phyloP scores from a whole-genome alignment of 2,113 vertebrate genomes.

The Seriola quinqueradiata region DNA sequence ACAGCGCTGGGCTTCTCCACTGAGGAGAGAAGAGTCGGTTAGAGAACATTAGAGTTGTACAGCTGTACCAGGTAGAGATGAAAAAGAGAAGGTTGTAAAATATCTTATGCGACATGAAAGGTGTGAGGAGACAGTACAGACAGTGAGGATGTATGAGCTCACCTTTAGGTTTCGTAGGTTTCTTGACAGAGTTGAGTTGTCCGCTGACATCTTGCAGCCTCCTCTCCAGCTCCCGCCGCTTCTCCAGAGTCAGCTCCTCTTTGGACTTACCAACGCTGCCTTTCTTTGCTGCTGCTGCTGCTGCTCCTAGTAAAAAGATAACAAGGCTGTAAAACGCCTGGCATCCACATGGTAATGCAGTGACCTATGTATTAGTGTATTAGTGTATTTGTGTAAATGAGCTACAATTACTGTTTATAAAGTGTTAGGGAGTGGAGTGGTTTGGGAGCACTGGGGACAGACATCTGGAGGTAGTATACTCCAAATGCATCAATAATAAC shows the following conservation, averaged over 20 bases:
- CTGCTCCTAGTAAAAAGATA: constrained; percentile 49
- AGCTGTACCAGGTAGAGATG: not conserved
- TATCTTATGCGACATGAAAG: not conserved
- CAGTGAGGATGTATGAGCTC: constrained; percentile 16
- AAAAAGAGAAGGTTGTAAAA: not conserved
- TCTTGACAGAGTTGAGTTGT: constrained; percentile 94
- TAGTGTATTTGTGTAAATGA: not conserved
- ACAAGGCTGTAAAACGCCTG: not conserved
- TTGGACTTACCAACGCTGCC: constrained; percentile 89
- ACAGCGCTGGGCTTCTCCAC: constrained; percentile 87
- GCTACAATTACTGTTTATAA: too few species aligned
- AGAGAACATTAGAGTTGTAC: not conserved
- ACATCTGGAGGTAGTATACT: too few species aligned
- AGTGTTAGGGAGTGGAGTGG: too few species aligned
- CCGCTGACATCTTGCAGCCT: constrained; percentile 94
- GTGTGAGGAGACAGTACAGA: not conserved
- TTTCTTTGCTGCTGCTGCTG: constrained; percentile 86
- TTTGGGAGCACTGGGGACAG: too few species aligned
- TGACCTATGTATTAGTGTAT: not conserved
- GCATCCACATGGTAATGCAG: not conserved
- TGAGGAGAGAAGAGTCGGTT: constrained; percentile 49
- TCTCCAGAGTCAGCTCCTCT: constrained; percentile 94
- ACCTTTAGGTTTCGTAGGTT: constrained; percentile 93
- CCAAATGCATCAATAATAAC: too few species aligned
- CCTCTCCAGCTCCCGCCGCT: constrained; percentile 93